Conservation (phyloP, 2,113 vertebrate species). For the Erinaceus europaeus region DNA sequence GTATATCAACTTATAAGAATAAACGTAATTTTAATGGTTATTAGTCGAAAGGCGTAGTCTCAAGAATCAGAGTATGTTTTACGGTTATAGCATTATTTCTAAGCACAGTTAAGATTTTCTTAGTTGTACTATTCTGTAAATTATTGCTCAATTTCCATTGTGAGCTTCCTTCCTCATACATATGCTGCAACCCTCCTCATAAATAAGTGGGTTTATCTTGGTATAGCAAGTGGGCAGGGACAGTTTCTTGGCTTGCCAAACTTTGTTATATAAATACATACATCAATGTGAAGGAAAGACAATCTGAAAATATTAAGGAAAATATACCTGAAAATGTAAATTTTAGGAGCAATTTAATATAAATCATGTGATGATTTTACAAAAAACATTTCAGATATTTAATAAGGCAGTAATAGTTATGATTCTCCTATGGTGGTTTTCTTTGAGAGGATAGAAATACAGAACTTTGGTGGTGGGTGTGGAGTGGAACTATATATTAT, state of each 20-base stretch:
- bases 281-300: no score
- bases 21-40: slow-evolving; percentile 14
- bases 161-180: neutral
- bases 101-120: neutral
- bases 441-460: no score
- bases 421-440: no score
- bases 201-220: neutral
- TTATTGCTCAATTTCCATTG: neutral
- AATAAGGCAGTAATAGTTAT: slow-evolving; percentile 1
- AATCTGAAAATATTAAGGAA: no score
- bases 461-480: no score
- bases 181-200: neutral
- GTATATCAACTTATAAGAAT: neutral
- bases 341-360: no score
- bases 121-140: neutral
- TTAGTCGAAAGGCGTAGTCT: neutral
- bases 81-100: neutral
- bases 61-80: neutral
- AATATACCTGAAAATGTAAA: no score
- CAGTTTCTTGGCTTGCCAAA: neutral
- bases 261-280: neutral
- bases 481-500: no score
- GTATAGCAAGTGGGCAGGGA: neutral
- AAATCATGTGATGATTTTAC: no score
- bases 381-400: neutral